A percentile compares a stretch with the other conserved stretches of the same genome.
These are phyloP conservation scores for Lasioglossum albipes DNA, from an alignment of 1,140 invertebrate species.

Conservation along the genomic window DNA sequence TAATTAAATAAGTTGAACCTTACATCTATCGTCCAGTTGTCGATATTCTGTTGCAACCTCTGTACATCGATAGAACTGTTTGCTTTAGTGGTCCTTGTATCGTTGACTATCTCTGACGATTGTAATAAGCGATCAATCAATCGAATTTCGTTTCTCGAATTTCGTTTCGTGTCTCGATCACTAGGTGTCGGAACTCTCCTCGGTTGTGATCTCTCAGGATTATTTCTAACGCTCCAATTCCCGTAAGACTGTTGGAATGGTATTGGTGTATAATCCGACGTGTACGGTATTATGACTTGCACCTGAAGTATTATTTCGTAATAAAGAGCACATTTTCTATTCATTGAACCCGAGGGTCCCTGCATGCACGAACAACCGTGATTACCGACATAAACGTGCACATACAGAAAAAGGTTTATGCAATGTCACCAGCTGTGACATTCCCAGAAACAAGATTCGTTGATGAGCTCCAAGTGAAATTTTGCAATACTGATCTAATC, in stretches of 20 bases:
- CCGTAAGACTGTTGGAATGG: slow-evolving; percentile 75
- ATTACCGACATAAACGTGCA: too few relatives aligned
- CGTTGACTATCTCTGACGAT: slow-evolving; percentile 55
- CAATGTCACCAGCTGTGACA: too few relatives aligned
- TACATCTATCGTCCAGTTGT: slow-evolving; percentile 91
- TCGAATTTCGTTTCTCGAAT: slow-evolving; percentile 61
- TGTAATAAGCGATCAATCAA: slow-evolving; percentile 69
- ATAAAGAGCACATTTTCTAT: background rate
- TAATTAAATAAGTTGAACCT: slow-evolving; percentile 59
- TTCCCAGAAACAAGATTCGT: too few relatives aligned
- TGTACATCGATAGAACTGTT: slow-evolving; percentile 85
- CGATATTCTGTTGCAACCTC: slow-evolving; percentile 89
- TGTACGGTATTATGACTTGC: slow-evolving; percentile 90
- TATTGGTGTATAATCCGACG: slow-evolving; percentile 82
- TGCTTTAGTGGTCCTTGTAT: slow-evolving; percentile 55
- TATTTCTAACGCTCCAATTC: slow-evolving; percentile 64
- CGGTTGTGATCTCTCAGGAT: slow-evolving; percentile 70
- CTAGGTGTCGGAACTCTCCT: slow-evolving; percentile 76
- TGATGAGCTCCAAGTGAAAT: too few relatives aligned
- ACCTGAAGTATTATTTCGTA: slow-evolving; percentile 74
- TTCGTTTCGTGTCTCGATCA: too few relatives aligned
- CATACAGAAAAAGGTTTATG: too few relatives aligned
- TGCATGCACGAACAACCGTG: too few relatives aligned
- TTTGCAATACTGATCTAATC: too few relatives aligned
- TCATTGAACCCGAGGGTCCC: background rate